Evolutionary conservation across 2,113 vertebrate genomes (phyloP), one percentile per base, ranked within the genome.

Genomic region (Fukomys damarensis): DNA sequence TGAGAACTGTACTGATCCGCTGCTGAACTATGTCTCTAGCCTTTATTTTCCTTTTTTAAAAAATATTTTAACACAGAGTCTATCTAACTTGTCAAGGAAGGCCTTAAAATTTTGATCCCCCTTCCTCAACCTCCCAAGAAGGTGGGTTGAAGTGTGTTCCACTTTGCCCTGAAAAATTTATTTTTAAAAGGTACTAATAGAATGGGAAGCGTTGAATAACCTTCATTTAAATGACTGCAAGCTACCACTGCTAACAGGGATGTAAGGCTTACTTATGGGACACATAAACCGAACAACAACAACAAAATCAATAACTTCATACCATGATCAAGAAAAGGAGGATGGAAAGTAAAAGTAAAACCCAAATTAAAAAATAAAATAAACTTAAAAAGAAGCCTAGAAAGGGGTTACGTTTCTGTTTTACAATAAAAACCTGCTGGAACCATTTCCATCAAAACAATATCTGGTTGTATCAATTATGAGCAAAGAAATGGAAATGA

Each of bases 161-260:
- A 35, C 17, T 79, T 52, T 79, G 49, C 49, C 9, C 46, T 52
- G 46, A 35, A 79, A 26, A 76, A 28, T 24, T 95, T 72, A 56
- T 61, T 91, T 97, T 79, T 72, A 43, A 93, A 82, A 87, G 41
- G 76, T 63, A 30, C 19, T 94, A 49, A 77, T 77, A 16, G 82
- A 74, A 91, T 83, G 41, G 30, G 32, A 68, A 86, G 11, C 17
- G 76, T 80, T 35, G 0, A 4, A 35, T 54, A 80, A 65, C 16
- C 35, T 32, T 95, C n/a, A 49, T 46, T 61, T 81, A 72, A 87
- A 81, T 14, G 12, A 65, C 14, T 20, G 0, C 10, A 91, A 66
- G 13, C 38, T 65, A 22, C 10, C 61, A 72, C 4, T 38, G 22
- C 2, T 43, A 10, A 72, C 19, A 5, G 4, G 7, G 11, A 12